Conservation (phyloP, 2,113 vertebrate species). For the Mus musculus region GRCm39 chr2:156260501-156261000, state of each 20-base stretch:
- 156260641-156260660: not conserved
- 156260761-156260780: not conserved
- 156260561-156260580: not conserved
- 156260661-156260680: not conserved
- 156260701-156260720: not conserved
- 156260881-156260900: not conserved
- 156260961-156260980: constrained; percentile 14
- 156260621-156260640: not conserved
- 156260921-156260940: constrained; percentile 35
- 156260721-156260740: not conserved
- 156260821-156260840: constrained; percentile 19
- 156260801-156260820: constrained; percentile 36
- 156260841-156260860: constrained; percentile 11
- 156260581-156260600: not conserved
- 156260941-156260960: constrained; percentile 23
- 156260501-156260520: constrained; percentile 24
- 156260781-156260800: constrained; percentile 44
- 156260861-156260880: not conserved
- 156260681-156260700: not conserved
- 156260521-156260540: constrained; percentile 23
- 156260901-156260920: not conserved
- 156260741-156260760: not conserved
- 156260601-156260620: not conserved
- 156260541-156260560: not conserved
- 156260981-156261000: not conserved